Conservation (phyloP, 2,797 vertebrate species). For the Octomys mimax region DNA sequence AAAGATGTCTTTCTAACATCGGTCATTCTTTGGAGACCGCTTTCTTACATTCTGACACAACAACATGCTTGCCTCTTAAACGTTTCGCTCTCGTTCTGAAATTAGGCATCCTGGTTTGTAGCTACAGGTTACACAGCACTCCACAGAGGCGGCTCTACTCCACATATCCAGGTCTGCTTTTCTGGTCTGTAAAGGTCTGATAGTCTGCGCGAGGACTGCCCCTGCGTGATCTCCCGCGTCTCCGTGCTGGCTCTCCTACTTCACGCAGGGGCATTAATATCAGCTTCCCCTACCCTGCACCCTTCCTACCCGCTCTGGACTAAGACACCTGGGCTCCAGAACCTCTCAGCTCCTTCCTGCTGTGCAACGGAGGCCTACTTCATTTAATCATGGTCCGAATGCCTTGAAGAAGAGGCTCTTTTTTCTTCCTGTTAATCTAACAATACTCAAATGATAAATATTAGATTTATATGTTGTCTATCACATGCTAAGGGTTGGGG, state of each 20-base stretch:
- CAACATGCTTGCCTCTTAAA: not conserved
- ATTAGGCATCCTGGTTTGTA: not conserved
- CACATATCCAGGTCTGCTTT: not conserved
- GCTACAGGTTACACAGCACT: not conserved
- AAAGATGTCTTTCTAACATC: not conserved
- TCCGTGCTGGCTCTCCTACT: not conserved
- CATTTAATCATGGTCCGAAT: not conserved
- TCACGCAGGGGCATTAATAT: not conserved
- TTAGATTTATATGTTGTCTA: not conserved
- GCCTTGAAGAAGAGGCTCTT: not conserved
- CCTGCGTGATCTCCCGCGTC: not conserved
- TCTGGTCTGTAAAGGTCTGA: not conserved
- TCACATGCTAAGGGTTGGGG: not conserved
- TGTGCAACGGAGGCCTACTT: not conserved
- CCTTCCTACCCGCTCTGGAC: not conserved
- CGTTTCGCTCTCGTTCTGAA: not conserved
- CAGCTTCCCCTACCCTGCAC: no score
- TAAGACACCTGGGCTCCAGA: not conserved
- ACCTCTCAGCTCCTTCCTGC: not conserved
- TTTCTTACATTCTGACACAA: not conserved
- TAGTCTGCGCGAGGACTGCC: no score
- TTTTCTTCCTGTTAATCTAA: not conserved
- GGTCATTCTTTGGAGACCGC: not conserved
- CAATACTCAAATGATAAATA: conserved; percentile 4
- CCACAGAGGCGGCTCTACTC: not conserved